Evolutionary conservation across 2,888 invertebrate species (phyloP).

Genomic region (Calameuta pallipes): DNA sequence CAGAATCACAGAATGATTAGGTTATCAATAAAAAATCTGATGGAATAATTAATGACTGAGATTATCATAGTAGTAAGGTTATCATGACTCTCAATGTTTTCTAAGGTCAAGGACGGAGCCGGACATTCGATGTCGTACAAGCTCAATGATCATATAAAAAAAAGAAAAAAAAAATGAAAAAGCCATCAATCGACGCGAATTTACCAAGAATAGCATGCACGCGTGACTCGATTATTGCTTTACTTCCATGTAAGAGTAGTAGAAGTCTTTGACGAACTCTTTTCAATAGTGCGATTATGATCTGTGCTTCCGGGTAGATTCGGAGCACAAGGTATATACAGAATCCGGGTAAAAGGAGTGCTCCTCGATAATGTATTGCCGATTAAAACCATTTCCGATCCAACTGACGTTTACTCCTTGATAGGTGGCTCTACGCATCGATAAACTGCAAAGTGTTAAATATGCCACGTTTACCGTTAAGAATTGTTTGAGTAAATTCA

Average conservation of each 20-base stretch:
- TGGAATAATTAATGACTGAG: neutral
- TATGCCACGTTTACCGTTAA: neutral
- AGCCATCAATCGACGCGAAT: neutral
- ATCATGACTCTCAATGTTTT: neutral
- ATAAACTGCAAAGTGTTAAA: slow-evolving; percentile 57
- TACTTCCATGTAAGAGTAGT: neutral
- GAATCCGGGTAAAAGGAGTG: neutral
- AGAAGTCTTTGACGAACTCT: neutral
- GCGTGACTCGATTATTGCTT: neutral
- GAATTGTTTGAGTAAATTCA: neutral
- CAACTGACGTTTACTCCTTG: slow-evolving; percentile 47
- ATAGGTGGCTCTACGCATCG: slow-evolving; percentile 54
- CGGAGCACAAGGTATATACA: neutral
- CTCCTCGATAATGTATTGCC: neutral
- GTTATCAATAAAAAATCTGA: neutral
- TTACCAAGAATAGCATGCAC: neutral
- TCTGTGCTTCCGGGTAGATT: neutral
- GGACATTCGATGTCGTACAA: neutral
- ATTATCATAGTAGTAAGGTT: neutral
- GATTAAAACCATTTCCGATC: slow-evolving; percentile 15
- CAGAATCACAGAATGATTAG: neutral
- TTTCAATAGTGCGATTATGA: neutral
- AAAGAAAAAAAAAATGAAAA: neutral
- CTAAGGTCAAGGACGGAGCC: neutral
- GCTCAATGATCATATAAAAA: neutral